Evolutionary conservation across 2,113 vertebrate species (phyloP), one percentile per base, ranked within the genome.

Genomic region (Pomatostomus ruficeps): DNA sequence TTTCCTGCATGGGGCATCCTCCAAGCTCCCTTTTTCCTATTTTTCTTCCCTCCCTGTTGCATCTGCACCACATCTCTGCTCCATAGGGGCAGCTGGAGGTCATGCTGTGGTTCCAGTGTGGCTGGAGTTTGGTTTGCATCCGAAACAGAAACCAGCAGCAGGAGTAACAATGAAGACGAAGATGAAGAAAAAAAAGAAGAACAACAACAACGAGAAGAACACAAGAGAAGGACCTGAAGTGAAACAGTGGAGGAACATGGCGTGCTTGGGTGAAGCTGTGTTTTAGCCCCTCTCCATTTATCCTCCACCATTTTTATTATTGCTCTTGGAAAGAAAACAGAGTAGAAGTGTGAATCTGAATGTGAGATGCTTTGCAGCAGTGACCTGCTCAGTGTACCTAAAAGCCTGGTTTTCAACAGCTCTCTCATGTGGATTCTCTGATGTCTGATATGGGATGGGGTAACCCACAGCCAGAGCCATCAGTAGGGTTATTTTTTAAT

Each of bases 31-130:
- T 28, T 88, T 71, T 66, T 19, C 55, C 12, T 5, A 36, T 4
- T 45, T 36, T 29, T 9, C 0, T 1, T 8, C 4, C 5, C 6
- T 9, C 10, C 12, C 12, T 3, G 0, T 42, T 4, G 9, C 33
- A 23, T 62, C 20, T 2, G 1, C 3, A 2, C 8, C n/a, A 8
- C 8, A 10, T 24, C 18, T 85, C 51, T 79, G 46, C 18, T 74
- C 61, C 21, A 7, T 0, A 2, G 79, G 25, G 33, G 29, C 11
- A 42, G 12, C 46, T 71, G 52, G 26, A 85, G 38, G 15, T 18
- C 11, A 1, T 22, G 7, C 8, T 38, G 16, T 9, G 15, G 20
- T 26, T 67, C 26, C 36, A 42, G 9, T 2, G 2, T 25, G 49
- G 15, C 58, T 65, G 29, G 65, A 74, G 40, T 23, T 58, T 8